Evolutionary conservation across 2,113 vertebrate species (phyloP).

Genomic region (Gadus macrocephalus): DNA sequence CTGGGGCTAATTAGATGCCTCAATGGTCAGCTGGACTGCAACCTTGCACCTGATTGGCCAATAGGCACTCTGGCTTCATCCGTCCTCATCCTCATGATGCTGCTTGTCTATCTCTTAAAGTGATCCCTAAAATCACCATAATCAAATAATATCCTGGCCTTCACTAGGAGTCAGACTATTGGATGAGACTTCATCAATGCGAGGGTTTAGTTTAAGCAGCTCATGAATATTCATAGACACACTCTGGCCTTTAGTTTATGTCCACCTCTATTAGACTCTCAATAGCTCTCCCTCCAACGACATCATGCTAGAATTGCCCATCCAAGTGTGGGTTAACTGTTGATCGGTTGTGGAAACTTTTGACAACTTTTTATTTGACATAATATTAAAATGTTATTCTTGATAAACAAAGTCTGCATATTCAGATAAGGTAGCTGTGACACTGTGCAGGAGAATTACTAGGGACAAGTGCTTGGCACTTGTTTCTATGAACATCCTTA

Average conservation of each 20-base stretch:
- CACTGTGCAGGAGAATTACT: slow-evolving; percentile 41
- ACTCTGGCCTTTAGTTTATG: slow-evolving; percentile 45
- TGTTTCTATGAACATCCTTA: too few relatives aligned
- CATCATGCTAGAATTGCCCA: too few relatives aligned
- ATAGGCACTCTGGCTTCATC: slow-evolving; percentile 38
- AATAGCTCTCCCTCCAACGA: too few relatives aligned
- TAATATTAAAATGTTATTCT: too few relatives aligned
- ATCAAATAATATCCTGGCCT: slow-evolving; percentile 65
- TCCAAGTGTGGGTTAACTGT: too few relatives aligned
- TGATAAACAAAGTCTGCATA: not conserved
- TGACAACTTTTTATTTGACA: too few relatives aligned
- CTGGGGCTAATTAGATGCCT: too few relatives aligned
- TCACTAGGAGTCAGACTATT: slow-evolving; percentile 54
- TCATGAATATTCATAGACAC: slow-evolving; percentile 66
- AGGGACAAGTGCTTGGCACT: slow-evolving; percentile 3
- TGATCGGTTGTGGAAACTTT: too few relatives aligned
- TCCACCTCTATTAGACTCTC: slow-evolving; percentile 34
- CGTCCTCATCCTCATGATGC: slow-evolving; percentile 67
- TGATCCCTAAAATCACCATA: slow-evolving; percentile 65
- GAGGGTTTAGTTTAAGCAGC: slow-evolving; percentile 63
- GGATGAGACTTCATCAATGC: slow-evolving; percentile 64
- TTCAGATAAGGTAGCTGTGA: slow-evolving; percentile 43
- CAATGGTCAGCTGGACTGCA: too few relatives aligned
- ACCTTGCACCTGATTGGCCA: too few relatives aligned
- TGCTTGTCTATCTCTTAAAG: slow-evolving; percentile 45